Evolutionary conservation across 2,113 vertebrate genomes (phyloP), one percentile per base, ranked within the genome.

Genomic region (Riparia riparia): DNA sequence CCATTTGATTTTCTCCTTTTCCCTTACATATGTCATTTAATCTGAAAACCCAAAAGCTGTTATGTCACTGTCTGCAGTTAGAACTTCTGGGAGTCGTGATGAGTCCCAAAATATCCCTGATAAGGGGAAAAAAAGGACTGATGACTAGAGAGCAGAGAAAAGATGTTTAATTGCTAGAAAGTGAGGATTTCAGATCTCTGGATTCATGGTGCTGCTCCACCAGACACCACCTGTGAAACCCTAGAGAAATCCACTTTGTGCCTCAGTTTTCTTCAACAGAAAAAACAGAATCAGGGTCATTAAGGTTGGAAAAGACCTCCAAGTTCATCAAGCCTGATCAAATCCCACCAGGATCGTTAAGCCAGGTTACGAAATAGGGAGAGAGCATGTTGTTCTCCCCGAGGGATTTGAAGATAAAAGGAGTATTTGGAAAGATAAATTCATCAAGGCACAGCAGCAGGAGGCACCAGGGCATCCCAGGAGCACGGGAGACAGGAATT

Each of bases 321-420:
- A 32, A 31, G 63, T 42, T 42, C 54, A 54, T 9, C 63, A 21
- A 34, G 9, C 4, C 41, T 3, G 17, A 49, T 7, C 17, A 20
- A 54, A 61, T 47, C 70, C n/a, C 70, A 34, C 14, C 70, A 25
- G 54, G n/a, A 29, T 41, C 61, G 12, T 31, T 45, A n/a, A 68
- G 39, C 2, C 3, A n/a, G 2, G 39, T 4, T 58, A 29, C 17
- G 41, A 61, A 61, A 90, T 1, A 8, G 37, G 61, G 72, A 64
- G 20, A 0, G 2, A 1, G 3, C 0, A 37, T 9, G 9, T 37
- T 14, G 51, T 1, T 26, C 37, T 26, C 49, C 37, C 65, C 3
- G 10, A 60, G 50, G 42, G 14, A 31, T 25, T 8, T 6, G 17
- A 73, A 49, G 56, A 44, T 12, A 91, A 89, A 47, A 5, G 47